Percentiles rank a stretch among this genome's conserved stretches.
These are phyloP conservation scores for Phenganax marumi DNA, from an alignment of 92 coral and sea anemone species.

Conservation along the genomic window DNA sequence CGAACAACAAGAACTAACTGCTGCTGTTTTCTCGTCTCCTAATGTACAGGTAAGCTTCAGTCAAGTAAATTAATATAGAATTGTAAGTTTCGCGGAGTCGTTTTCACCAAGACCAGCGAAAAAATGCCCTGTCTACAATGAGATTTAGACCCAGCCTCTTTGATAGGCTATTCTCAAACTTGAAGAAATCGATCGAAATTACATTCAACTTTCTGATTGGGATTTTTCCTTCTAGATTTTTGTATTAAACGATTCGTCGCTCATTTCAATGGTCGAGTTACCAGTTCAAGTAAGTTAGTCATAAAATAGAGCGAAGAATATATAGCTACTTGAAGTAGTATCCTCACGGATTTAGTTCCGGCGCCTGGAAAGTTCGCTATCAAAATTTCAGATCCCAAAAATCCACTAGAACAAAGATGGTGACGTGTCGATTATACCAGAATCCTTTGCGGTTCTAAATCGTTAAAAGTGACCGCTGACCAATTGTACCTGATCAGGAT, in stretches of 20 bases:
- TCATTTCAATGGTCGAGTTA: slow-evolving; percentile 82
- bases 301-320: background rate
- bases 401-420: too few relatives aligned
- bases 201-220: background rate
- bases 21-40: slow-evolving; percentile 78
- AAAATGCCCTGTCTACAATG: too few relatives aligned
- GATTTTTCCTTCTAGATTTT: slow-evolving; percentile 64
- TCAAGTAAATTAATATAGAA: background rate
- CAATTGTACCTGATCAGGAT: too few relatives aligned
- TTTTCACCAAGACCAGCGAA: background rate
- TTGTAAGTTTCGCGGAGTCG: background rate
- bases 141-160: too few relatives aligned
- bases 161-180: too few relatives aligned
- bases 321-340: too few relatives aligned
- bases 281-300: slow-evolving; percentile 68
- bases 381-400: background rate
- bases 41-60: slow-evolving; percentile 73
- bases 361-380: background rate
- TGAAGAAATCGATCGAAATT: too few relatives aligned
- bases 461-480: too few relatives aligned
- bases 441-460: too few relatives aligned
- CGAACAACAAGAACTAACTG: slow-evolving; percentile 74
- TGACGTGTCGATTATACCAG: too few relatives aligned
- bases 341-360: too few relatives aligned
- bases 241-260: slow-evolving; percentile 74